Evolutionary conservation across 2,113 vertebrate genomes (phyloP).

Genomic region (Pituophis catenifer): DNA sequence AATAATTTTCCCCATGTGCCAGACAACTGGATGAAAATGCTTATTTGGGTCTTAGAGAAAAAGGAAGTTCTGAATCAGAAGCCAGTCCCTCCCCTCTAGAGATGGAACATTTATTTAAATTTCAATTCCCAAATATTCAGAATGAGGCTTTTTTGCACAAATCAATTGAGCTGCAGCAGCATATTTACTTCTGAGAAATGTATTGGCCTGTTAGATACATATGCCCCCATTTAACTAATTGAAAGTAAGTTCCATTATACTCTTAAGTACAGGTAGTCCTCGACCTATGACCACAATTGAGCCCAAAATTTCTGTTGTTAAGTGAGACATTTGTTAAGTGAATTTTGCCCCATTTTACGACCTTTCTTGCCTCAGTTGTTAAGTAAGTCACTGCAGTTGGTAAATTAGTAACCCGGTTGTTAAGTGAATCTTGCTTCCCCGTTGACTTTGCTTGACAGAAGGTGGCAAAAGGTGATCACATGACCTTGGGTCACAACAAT

Average conservation of each 20-base stretch:
- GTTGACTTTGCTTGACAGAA: no score
- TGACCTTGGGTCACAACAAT: no score
- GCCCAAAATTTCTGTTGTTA: no score
- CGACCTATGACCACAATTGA: no score
- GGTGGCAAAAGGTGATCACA: no score
- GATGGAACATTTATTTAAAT: neutral
- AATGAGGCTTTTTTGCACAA: neutral
- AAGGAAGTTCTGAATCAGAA: neutral
- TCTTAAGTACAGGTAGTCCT: neutral
- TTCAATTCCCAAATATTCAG: neutral
- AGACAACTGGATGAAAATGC: neutral
- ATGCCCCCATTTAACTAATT: neutral
- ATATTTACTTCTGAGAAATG: neutral
- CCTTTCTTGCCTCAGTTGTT: no score
- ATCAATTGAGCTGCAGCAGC: neutral
- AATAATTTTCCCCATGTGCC: neutral
- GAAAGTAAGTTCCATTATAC: neutral
- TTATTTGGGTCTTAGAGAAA: neutral
- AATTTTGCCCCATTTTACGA: no score
- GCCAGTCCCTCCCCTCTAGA: neutral
- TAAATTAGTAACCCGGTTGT: no score
- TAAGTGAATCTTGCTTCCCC: no score
- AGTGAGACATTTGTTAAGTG: no score
- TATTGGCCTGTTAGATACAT: neutral
- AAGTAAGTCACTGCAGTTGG: no score